These are phyloP conservation scores for Maconellicoccus hirsutus DNA, from an alignment of 1,140 invertebrate species.

Conservation along the genomic window DNA sequence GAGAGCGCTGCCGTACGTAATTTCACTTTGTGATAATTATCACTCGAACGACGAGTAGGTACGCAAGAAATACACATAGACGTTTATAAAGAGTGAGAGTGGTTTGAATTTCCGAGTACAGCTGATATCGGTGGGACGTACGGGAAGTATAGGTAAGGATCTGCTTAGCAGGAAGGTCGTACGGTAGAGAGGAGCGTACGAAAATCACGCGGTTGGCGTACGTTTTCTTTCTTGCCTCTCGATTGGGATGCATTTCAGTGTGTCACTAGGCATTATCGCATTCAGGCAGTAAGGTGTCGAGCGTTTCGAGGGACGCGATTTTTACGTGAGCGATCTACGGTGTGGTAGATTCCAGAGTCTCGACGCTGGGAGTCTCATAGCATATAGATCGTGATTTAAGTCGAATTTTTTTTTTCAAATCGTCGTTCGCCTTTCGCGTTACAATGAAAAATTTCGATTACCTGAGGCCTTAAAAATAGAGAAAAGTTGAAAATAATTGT, in stretches of 20 bases:
- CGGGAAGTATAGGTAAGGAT: neutral
- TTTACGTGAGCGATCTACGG: neutral
- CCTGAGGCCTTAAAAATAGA: too few species aligned
- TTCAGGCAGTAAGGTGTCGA: neutral
- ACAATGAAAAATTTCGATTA: too few species aligned
- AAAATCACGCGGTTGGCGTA: neutral
- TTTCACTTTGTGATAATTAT: conserved; percentile 17
- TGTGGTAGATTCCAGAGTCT: neutral
- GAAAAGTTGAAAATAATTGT: too few species aligned
- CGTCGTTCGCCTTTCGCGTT: too few species aligned
- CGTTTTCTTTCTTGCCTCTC: neutral
- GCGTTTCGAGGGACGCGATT: neutral
- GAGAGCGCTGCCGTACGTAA: neutral
- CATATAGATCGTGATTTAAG: neutral
- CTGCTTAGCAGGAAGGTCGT: neutral
- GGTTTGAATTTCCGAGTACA: neutral
- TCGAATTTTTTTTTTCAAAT: neutral
- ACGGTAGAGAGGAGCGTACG: conserved; percentile 3
- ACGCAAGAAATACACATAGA: neutral
- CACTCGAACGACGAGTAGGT: neutral
- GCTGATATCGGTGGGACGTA: neutral
- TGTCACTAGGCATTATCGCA: conserved; percentile 15
- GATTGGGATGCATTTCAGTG: conserved; percentile 10
- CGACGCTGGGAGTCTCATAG: neutral
- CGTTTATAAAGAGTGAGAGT: neutral